Percentiles rank a stretch among this genome's conserved stretches.
Conservation (phyloP, 2,888 invertebrate species). For the Cheilosia vulpina region DNA sequence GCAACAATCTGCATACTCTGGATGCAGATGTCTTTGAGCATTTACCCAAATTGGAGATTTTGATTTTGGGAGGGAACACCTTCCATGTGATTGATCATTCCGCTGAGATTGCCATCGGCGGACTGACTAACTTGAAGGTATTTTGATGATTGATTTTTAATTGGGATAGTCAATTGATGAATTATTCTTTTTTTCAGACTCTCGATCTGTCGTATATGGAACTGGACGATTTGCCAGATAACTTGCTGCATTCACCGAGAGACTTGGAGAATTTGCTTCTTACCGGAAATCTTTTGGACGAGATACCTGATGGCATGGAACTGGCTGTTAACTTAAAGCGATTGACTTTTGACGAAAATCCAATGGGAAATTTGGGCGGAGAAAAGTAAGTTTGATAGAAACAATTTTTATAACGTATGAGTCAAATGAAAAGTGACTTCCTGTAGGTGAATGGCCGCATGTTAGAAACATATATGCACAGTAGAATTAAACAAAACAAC, state of each 20-base stretch:
- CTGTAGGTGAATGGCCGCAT: too few relatives aligned
- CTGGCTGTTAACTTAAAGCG: conserved; percentile 86
- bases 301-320: conserved; percentile 86
- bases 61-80: conserved; percentile 91
- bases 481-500: too few relatives aligned
- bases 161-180: not conserved
- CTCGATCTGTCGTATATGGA: conserved; percentile 89
- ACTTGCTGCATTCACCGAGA: conserved; percentile 88
- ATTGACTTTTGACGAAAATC: conserved; percentile 89
- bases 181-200: conserved; percentile 82
- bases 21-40: conserved; percentile 91
- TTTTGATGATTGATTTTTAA: not conserved
- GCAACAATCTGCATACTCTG: conserved; percentile 89
- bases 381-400: conserved; percentile 79
- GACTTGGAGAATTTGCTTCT: conserved; percentile 87
- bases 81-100: conserved; percentile 87
- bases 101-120: conserved; percentile 87
- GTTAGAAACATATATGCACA: too few relatives aligned
- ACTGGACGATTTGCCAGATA: conserved; percentile 86
- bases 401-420: too few relatives aligned
- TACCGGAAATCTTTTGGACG: conserved; percentile 86
- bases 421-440: too few relatives aligned
- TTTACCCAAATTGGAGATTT: conserved; percentile 86
- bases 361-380: conserved; percentile 85
- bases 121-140: conserved; percentile 87